Percentiles rank a stretch among this genome's conserved stretches.
phyloP scores from a whole-genome alignment of 2,888 invertebrate genomes.

The Flexamia atlantica region DNA sequence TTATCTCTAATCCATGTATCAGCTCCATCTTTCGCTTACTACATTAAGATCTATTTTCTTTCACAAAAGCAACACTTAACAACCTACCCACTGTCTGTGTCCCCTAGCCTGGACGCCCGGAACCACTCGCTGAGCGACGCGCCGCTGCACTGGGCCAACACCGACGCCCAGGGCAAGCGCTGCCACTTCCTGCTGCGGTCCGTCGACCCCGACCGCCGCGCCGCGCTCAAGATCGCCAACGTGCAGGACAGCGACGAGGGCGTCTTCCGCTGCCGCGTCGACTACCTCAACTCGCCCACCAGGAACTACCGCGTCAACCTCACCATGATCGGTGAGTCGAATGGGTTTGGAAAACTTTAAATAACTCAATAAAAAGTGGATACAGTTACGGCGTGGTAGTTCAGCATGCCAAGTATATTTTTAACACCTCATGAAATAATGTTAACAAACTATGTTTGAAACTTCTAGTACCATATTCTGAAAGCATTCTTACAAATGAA shows the following conservation, averaged over 20 bases:
- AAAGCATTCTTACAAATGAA: too few species aligned
- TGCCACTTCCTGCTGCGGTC: constrained; percentile 83
- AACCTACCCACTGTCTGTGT: not conserved
- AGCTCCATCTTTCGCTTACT: too few species aligned
- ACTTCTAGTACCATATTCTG: too few species aligned
- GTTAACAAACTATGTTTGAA: too few species aligned
- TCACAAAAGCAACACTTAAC: too few species aligned
- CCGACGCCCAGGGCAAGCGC: constrained; percentile 86
- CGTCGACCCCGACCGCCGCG: constrained; percentile 77
- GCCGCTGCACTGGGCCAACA: constrained; percentile 84
- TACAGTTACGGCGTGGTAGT: too few species aligned
- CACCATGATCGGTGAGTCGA: constrained; percentile 89
- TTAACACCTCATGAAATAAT: too few species aligned
- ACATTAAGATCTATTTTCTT: too few species aligned
- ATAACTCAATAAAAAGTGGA: too few species aligned
- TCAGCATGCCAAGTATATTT: too few species aligned
- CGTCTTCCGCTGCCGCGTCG: constrained; percentile 91
- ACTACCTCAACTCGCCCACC: constrained; percentile 93
- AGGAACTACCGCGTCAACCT: constrained; percentile 91
- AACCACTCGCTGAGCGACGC: constrained; percentile 82
- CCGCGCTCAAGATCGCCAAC: constrained; percentile 85
- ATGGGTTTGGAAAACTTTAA: too few species aligned
- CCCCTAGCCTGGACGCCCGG: constrained; percentile 80
- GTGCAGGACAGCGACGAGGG: constrained; percentile 88
- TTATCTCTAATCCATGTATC: too few species aligned